These are phyloP conservation scores for Onychomys arenicola DNA, from an alignment of 2,797 vertebrate genomes.

Conservation along the genomic window DNA sequence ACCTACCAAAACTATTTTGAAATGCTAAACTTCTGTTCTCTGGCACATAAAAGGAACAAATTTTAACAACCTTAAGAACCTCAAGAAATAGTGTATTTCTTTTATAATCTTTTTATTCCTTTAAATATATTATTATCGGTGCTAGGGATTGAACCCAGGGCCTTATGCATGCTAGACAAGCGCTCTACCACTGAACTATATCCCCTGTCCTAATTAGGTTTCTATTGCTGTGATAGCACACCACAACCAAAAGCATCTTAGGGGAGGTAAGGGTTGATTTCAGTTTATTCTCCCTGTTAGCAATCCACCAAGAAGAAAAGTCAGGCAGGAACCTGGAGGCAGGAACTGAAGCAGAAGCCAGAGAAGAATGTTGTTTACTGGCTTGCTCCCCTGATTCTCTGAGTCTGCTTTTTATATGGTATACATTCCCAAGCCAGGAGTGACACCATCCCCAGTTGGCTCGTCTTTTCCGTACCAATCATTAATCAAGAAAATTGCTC, in stretches of 20 bases:
- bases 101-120: background rate
- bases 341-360: background rate
- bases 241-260: background rate
- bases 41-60: constrained; percentile 17
- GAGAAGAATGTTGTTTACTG: background rate
- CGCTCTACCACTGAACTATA: background rate
- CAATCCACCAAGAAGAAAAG: background rate
- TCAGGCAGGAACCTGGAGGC: background rate
- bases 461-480: background rate
- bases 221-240: background rate
- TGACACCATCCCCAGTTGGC: background rate
- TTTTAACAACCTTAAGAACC: background rate
- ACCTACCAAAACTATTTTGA: constrained; percentile 17
- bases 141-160: background rate
- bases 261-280: background rate
- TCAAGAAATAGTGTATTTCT: constrained; percentile 33
- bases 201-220: background rate
- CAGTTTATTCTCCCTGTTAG: background rate
- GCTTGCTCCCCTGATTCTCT: background rate
- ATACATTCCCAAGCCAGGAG: background rate
- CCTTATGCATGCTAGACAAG: background rate
- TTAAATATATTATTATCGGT: background rate
- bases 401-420: background rate
- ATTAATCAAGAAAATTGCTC: background rate
- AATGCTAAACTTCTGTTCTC: background rate